phyloP scores from a whole-genome alignment of 92 coral and sea anemone genomes.

The Porites rus region DNA sequence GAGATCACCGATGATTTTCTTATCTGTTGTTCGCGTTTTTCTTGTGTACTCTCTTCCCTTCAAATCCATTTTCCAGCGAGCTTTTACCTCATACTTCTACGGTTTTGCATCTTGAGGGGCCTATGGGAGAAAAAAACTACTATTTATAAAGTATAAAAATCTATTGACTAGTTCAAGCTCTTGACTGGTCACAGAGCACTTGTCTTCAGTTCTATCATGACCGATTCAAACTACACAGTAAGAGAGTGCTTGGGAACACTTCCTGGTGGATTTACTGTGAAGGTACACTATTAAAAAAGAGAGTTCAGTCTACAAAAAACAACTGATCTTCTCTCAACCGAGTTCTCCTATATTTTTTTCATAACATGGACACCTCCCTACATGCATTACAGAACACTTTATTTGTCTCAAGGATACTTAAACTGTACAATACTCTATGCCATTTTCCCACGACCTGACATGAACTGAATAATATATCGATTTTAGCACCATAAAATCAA shows the following conservation, averaged over 20 bases:
- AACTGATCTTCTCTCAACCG: no score
- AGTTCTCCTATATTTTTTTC: no score
- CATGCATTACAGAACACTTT: no score
- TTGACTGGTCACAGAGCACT: no score
- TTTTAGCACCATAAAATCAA: no score
- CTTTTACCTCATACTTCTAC: neutral
- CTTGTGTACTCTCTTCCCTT: neutral
- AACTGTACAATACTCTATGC: no score
- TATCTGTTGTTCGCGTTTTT: neutral
- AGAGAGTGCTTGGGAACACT: neutral
- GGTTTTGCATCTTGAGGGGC: conserved; percentile 11
- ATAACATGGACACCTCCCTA: no score
- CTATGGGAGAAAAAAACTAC: neutral
- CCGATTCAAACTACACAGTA: neutral
- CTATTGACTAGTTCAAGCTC: neutral
- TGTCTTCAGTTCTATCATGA: neutral
- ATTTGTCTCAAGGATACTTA: no score
- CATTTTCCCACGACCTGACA: no score
- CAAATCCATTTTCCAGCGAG: neutral
- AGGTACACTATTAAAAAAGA: no score
- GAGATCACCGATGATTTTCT: neutral
- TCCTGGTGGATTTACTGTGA: neutral
- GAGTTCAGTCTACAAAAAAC: no score
- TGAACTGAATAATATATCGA: no score
- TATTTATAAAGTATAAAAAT: neutral